Percentiles rank a stretch among this genome's conserved stretches.
Conservation (phyloP, 2,113 vertebrate species). For the Apistogramma diplotaenia region DNA sequence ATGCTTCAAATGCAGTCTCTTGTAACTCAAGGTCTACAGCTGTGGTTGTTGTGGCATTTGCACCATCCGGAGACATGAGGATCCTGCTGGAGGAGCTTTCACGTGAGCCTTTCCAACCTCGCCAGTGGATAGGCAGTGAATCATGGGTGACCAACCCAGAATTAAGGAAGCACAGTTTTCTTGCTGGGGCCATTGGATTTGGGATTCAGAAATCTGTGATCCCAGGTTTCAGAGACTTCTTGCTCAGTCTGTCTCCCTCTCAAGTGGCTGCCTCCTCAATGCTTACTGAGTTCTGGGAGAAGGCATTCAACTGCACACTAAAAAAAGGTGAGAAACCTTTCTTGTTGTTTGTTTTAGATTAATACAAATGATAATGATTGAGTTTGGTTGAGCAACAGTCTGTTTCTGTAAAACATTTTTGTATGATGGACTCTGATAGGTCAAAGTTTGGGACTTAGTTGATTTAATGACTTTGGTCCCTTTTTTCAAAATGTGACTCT, state of each 20-base stretch:
- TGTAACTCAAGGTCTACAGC: constrained; percentile 58
- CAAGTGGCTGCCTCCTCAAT: not conserved
- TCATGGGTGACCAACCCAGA: constrained; percentile 65
- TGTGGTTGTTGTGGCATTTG: constrained; percentile 69
- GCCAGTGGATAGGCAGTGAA: constrained; percentile 76
- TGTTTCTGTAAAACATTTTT: not conserved
- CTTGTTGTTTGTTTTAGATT: not conserved
- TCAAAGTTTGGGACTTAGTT: accelerated
- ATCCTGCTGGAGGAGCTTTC: constrained; percentile 62
- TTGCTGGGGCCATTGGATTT: constrained; percentile 62
- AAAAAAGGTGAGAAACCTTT: not conserved
- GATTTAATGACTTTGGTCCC: not conserved
- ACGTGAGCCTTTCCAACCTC: constrained; percentile 29
- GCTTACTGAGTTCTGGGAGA: not conserved
- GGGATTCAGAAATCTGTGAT: constrained; percentile 35
- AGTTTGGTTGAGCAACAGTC: not conserved
- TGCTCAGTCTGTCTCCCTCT: not conserved
- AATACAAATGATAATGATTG: not conserved
- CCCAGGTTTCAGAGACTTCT: not conserved
- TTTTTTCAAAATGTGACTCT: not conserved
- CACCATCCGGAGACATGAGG: constrained; percentile 50
- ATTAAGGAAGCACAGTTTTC: constrained; percentile 49
- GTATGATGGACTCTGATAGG: not conserved
- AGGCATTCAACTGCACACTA: not conserved
- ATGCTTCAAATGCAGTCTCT: not conserved